A percentile compares a stretch with the other conserved stretches of the same genome.
These are phyloP conservation scores for Ptychadena robeensis DNA, from an alignment of 2,797 vertebrate species.

Conservation along the genomic window DNA sequence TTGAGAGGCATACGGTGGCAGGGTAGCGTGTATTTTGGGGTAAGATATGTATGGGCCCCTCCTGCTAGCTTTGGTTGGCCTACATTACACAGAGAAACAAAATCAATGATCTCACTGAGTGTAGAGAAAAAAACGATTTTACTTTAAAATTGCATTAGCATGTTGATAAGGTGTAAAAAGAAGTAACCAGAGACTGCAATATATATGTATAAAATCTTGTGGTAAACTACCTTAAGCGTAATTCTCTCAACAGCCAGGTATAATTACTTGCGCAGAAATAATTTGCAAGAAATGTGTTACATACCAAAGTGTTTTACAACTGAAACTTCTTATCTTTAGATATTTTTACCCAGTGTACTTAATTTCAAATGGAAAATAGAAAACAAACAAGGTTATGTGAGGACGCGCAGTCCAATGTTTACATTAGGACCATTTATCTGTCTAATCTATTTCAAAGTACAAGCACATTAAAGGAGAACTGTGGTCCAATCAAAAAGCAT, in stretches of 20 bases:
- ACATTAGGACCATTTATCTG: background rate
- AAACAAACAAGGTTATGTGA: background rate
- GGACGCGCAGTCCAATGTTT: background rate
- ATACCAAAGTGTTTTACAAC: background rate
- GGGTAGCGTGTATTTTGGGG: no score
- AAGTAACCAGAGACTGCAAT: no score
- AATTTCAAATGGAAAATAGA: background rate
- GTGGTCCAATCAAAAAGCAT: background rate
- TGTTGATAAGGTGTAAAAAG: no score
- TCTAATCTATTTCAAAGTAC: background rate
- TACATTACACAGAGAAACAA: no score
- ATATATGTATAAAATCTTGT: no score
- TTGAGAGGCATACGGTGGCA: no score
- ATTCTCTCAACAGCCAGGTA: background rate
- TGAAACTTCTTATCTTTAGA: slow-evolving; percentile 1
- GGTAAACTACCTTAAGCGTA: no score
- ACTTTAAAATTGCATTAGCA: no score
- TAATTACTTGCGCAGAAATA: background rate
- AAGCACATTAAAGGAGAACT: background rate
- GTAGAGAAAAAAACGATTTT: no score
- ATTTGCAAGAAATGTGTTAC: slow-evolving; percentile 12
- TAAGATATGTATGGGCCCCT: no score
- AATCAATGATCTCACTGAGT: no score
- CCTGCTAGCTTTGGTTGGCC: no score
- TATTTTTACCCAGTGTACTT: slow-evolving; percentile 3